These are phyloP conservation scores for Sipha maydis DNA, from an alignment of 2,888 invertebrate genomes.

Conservation along the genomic window DNA sequence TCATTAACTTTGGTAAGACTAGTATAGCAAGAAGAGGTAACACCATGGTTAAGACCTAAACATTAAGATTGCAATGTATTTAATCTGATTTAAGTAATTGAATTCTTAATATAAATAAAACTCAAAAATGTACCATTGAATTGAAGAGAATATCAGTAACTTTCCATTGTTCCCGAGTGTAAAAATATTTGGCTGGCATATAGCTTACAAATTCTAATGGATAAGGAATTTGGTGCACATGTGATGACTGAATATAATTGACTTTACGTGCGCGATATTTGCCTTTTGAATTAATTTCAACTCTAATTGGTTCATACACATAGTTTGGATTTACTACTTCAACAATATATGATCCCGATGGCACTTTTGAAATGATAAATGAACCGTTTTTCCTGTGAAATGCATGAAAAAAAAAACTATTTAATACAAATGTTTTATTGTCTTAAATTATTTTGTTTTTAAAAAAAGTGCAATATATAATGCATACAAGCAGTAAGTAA, in stretches of 20 bases:
- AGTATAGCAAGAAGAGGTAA: slow-evolving; percentile 89
- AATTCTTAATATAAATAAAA: background rate
- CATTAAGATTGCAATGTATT: slow-evolving; percentile 1
- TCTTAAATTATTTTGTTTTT: no score
- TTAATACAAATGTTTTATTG: background rate
- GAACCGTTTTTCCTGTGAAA: slow-evolving; percentile 83
- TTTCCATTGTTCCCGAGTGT: slow-evolving; percentile 95
- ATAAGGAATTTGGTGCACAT: slow-evolving; percentile 90
- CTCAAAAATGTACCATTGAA: slow-evolving; percentile 78
- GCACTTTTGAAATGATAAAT: slow-evolving; percentile 87
- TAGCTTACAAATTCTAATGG: slow-evolving; percentile 89
- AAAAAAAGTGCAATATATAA: no score
- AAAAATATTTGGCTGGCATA: slow-evolving; percentile 87
- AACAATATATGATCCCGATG: slow-evolving; percentile 92
- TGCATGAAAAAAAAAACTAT: background rate
- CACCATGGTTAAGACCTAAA: slow-evolving; percentile 92
- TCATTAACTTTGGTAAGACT: slow-evolving; percentile 95
- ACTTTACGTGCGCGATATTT: slow-evolving; percentile 95
- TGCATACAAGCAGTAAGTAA: no score
- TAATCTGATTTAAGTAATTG: background rate
- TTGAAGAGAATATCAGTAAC: slow-evolving; percentile 95
- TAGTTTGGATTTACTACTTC: slow-evolving; percentile 92
- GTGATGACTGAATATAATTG: slow-evolving; percentile 91
- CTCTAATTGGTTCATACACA: slow-evolving; percentile 91
- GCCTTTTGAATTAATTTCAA: slow-evolving; percentile 97